Conservation (phyloP, 92 coral and sea anemone genomes). For the Epizoanthus rinbou region DNA sequence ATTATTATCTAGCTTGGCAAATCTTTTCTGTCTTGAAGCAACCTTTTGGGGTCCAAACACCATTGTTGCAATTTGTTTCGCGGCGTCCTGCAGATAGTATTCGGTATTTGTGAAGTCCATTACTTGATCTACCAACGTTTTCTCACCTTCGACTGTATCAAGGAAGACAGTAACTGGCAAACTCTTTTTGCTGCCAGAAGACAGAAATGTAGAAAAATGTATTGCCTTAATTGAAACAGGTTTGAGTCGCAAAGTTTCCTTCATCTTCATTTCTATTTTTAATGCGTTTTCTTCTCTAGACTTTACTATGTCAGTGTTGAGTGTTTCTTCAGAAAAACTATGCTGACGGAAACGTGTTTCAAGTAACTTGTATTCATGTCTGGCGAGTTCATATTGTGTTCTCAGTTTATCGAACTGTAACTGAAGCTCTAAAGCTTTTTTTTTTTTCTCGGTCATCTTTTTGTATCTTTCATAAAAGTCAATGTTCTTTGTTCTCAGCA, state of each 20-base stretch:
- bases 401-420: conserved; percentile 48
- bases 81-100: conserved; percentile 42
- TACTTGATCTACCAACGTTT: conserved; percentile 33
- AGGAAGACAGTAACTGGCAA: conserved; percentile 45
- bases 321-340: conserved; percentile 29
- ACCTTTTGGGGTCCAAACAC: conserved; percentile 15
- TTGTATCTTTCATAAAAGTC: conserved; percentile 17
- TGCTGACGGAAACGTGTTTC: conserved; percentile 50
- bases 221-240: conserved; percentile 46
- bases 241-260: background rate
- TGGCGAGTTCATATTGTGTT: conserved; percentile 36
- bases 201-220: conserved; percentile 32
- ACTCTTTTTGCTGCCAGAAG: conserved; percentile 32
- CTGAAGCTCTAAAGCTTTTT: conserved; percentile 14
- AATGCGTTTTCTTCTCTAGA: conserved; percentile 46
- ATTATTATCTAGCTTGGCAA: background rate
- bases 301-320: conserved; percentile 18
- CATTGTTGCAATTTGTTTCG: conserved; percentile 35
- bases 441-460: conserved; percentile 16
- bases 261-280: conserved; percentile 42
- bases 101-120: conserved; percentile 54
- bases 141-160: conserved; percentile 28
- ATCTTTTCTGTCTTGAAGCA: background rate
- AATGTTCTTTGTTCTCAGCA: background rate
- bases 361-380: conserved; percentile 44